These are phyloP conservation scores for Aulostomus chinensis DNA, from an alignment of 2,797 vertebrate species.

Conservation along the genomic window DNA sequence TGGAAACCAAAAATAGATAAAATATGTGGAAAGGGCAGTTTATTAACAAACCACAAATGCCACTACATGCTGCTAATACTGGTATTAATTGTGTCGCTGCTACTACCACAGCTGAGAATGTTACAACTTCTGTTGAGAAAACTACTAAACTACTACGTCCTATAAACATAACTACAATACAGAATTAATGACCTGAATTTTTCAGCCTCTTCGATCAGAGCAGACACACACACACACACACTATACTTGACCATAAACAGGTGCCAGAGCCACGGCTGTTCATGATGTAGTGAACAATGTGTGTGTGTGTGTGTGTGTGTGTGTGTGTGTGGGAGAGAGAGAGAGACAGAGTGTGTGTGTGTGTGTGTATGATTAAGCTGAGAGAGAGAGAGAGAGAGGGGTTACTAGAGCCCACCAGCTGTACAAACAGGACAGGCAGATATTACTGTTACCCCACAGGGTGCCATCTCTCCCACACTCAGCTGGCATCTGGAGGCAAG, in stretches of 20 bases:
- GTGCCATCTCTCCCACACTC: constrained; percentile 56
- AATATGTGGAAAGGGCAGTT: not conserved
- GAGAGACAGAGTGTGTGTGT: not conserved
- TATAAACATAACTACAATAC: too few relatives aligned
- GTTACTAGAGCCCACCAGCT: constrained; percentile 76
- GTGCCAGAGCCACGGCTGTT: too few relatives aligned
- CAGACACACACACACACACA: too few relatives aligned
- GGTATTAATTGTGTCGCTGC: too few relatives aligned
- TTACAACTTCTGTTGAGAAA: too few relatives aligned
- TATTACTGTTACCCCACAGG: constrained; percentile 70
- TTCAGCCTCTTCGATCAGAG: too few relatives aligned
- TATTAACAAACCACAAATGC: not conserved
- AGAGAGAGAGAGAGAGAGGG: constrained; percentile 55
- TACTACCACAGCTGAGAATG: too few relatives aligned
- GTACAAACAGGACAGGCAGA: constrained; percentile 74
- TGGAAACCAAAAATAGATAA: too few relatives aligned
- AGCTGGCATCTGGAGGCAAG: constrained; percentile 30
- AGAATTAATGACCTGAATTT: too few relatives aligned
- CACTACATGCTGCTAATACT: not conserved
- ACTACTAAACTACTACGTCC: too few relatives aligned
- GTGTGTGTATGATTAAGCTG: too few relatives aligned
- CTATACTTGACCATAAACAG: too few relatives aligned
- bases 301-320: constrained; percentile 3
- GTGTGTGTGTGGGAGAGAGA: constrained; percentile 3
- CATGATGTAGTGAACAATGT: not conserved